Base-by-base conservation (phyloP, 1,140 invertebrate genomes). In the Temnothorax longispinosus region DNA sequence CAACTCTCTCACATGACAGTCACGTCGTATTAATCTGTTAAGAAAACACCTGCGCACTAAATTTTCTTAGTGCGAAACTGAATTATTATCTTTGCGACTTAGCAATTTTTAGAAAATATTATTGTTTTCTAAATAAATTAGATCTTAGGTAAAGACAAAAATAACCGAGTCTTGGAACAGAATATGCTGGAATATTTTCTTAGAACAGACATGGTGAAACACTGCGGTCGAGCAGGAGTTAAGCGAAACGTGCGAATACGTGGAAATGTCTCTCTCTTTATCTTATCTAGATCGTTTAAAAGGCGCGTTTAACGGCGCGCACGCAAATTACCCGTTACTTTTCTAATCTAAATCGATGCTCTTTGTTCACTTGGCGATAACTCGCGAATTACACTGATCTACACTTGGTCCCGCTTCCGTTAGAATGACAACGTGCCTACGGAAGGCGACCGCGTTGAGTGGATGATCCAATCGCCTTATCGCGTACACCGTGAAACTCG, bases 321-420 rank as follows among this genome's bases (percentile, higher is more conserved):
- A 50, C 56, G 58, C 84, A 54, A 67, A 88, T 78, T 89, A 56
- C 69, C 81, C 87, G 89, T 91, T 90, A 91, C 84, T 88, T 80
- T 88, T 87, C 87, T 88, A 91, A 91, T 91, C 90, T 88, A 76
- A 88, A 65, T 60, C 89, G 76, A 87, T 87, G 84, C 81, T 67
- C 89, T 84, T 80, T 81, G 76, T 85, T 71, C 77, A 21, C 21
- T 56, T n/a, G 11, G 62, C 78, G 89, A 91, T 91, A 87, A 88
- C 69, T 65, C 58, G 72, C 60, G 72, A 84, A 72, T 75, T 91
- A 91, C 90, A 88, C 54, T 67, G 78, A 90, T 90, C 74, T 60
- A 87, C 87, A 88, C 89, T 91, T n/a, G 44, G 69, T 56, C 21
- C 13, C 60, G 69, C 80, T 85, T 87, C 65, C 47, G 62, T 87